Conservation (phyloP, 2,113 vertebrate species). For the Phodopus roborovskii region DNA sequence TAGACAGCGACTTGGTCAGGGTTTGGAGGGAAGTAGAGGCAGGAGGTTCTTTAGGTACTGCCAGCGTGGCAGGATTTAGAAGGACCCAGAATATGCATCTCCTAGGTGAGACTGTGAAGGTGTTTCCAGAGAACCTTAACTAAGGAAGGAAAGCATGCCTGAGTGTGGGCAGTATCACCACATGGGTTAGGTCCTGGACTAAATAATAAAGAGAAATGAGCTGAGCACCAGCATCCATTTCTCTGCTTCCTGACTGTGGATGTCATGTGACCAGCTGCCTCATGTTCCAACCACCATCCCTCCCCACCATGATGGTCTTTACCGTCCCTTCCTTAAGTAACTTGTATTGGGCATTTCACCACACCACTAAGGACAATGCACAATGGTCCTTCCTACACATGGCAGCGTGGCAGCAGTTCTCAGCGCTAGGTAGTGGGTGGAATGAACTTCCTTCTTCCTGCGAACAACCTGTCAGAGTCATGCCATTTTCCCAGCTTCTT, state of each 20-base stretch:
- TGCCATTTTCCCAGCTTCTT: not conserved
- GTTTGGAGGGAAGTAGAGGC: not conserved
- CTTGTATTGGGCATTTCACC: not conserved
- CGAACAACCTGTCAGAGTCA: not conserved
- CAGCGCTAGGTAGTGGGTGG: not conserved
- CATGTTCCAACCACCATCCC: not conserved
- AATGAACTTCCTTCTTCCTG: not conserved
- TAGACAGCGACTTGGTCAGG: not conserved
- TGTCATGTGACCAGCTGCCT: not conserved
- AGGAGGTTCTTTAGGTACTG: not conserved
- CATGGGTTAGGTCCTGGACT: too few species aligned
- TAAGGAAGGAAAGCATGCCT: not conserved
- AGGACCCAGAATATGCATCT: not conserved
- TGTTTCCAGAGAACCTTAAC: not conserved
- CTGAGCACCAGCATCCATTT: not conserved
- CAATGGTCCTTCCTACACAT: not conserved
- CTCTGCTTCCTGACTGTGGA: not conserved
- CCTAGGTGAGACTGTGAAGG: not conserved
- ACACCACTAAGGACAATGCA: not conserved
- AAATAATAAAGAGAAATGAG: not conserved
- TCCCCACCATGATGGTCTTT: not conserved
- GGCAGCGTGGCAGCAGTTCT: not conserved
- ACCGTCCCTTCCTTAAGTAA: not conserved
- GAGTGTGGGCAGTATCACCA: not conserved
- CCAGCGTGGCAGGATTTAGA: not conserved